Evolutionary conservation across 2,888 invertebrate genomes (phyloP).

Genomic region (Drosophila monieri): DNA sequence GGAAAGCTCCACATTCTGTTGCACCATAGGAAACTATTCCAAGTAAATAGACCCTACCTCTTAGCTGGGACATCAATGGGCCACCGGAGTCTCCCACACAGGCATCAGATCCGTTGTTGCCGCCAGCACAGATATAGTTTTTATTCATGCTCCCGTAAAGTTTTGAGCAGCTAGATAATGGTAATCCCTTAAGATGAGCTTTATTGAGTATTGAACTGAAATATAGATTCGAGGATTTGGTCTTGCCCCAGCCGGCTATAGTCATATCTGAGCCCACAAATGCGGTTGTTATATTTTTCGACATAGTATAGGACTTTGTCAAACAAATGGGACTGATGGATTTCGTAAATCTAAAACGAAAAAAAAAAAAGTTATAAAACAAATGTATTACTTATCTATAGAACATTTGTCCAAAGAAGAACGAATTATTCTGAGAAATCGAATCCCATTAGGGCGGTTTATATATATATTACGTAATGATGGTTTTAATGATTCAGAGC

Average conservation of each 20-base stretch:
- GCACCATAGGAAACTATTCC: constrained; percentile 2
- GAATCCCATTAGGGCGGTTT: too few relatives aligned
- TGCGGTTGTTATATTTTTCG: not conserved
- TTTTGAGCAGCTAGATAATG: not conserved
- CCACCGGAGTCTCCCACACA: constrained; percentile 1
- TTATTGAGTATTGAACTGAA: not conserved
- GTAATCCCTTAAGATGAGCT: not conserved
- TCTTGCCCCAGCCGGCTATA: constrained; percentile 4
- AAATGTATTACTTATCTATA: too few relatives aligned
- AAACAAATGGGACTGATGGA: constrained; percentile 5
- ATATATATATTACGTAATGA: too few relatives aligned
- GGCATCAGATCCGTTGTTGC: not conserved
- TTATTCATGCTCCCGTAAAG: not conserved
- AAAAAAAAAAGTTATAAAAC: not conserved
- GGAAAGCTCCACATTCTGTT: not conserved
- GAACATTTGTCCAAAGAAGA: too few relatives aligned
- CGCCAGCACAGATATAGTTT: constrained; percentile 9
- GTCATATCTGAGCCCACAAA: not conserved
- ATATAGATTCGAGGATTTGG: not conserved
- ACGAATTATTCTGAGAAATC: too few relatives aligned
- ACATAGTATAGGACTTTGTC: too few relatives aligned
- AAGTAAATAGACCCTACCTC: not conserved
- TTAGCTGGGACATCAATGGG: not conserved
- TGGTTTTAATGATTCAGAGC: too few relatives aligned
- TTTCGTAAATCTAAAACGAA: not conserved